Percentiles rank a stretch among this genome's conserved stretches.
phyloP scores from a whole-genome alignment of 2,888 invertebrate genomes.

The Cacoxenus indagator region DNA sequence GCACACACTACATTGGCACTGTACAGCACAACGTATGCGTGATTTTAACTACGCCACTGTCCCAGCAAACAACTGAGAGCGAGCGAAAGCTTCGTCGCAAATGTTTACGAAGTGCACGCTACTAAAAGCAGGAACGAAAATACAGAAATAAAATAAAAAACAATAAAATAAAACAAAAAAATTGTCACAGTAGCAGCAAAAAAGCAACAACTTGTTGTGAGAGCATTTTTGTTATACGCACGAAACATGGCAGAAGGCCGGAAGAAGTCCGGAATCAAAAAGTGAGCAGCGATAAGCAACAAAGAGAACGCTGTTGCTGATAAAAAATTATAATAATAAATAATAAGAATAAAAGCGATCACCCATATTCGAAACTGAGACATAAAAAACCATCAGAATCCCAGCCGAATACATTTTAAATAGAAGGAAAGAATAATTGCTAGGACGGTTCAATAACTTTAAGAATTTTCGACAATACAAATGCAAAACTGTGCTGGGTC shows the following conservation, averaged over 20 bases:
- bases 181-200: background rate
- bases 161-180: too few species aligned
- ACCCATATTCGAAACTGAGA: too few species aligned
- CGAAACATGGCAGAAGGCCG: constrained; percentile 27
- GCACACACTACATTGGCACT: constrained; percentile 42
- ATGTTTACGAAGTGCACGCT: constrained; percentile 34
- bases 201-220: constrained; percentile 13
- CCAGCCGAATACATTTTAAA: too few species aligned
- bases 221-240: background rate
- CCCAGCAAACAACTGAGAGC: background rate
- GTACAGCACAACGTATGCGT: constrained; percentile 58
- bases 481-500: too few species aligned
- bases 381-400: too few species aligned
- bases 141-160: background rate
- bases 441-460: too few species aligned
- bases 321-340: background rate
- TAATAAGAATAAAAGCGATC: too few species aligned
- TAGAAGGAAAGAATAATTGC: too few species aligned
- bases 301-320: constrained; percentile 2
- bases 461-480: too few species aligned
- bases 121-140: background rate
- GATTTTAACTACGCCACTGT: constrained; percentile 32
- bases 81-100: constrained; percentile 17
- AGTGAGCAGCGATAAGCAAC: constrained; percentile 56
- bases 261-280: constrained; percentile 50